These are phyloP conservation scores for Heliconius ismenius DNA, from an alignment of 2,888 invertebrate genomes.

Conservation along the genomic window DNA sequence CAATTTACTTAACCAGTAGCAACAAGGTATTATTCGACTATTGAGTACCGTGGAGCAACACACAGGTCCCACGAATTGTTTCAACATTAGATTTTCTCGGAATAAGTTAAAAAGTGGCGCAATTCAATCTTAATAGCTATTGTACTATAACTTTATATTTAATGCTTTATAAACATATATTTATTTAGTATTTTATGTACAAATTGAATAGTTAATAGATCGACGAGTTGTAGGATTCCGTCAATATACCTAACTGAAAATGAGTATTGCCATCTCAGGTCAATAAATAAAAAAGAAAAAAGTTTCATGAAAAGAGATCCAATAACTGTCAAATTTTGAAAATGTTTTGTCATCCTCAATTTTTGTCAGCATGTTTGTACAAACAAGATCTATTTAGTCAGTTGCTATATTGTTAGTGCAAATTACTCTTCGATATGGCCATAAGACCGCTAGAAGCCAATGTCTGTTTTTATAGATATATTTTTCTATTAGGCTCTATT, in stretches of 20 bases:
- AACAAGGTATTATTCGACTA: slow-evolving; percentile 27
- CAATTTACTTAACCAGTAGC: slow-evolving; percentile 24
- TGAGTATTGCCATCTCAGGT: no score
- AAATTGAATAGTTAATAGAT: not conserved
- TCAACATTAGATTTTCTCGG: slow-evolving; percentile 55
- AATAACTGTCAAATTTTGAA: not conserved
- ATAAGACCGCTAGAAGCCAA: no score
- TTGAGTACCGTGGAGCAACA: slow-evolving; percentile 54
- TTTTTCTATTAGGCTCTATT: not conserved
- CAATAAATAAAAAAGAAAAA: not conserved
- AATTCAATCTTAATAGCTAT: slow-evolving; percentile 29
- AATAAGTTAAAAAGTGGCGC: slow-evolving; percentile 40
- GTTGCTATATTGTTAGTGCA: no score
- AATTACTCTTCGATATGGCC: no score
- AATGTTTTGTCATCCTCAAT: not conserved
- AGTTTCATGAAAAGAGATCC: not conserved
- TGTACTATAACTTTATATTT: slow-evolving; percentile 1
- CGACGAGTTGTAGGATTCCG: not conserved
- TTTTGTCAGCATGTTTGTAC: not conserved
- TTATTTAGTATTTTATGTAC: not conserved
- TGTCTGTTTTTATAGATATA: not conserved
- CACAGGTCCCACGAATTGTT: slow-evolving; percentile 69
- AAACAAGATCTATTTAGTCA: no score
- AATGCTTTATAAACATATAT: not conserved
- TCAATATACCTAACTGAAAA: no score